phyloP scores from a whole-genome alignment of 2,797 vertebrate species.

The Peromyscus aztecus region DNA sequence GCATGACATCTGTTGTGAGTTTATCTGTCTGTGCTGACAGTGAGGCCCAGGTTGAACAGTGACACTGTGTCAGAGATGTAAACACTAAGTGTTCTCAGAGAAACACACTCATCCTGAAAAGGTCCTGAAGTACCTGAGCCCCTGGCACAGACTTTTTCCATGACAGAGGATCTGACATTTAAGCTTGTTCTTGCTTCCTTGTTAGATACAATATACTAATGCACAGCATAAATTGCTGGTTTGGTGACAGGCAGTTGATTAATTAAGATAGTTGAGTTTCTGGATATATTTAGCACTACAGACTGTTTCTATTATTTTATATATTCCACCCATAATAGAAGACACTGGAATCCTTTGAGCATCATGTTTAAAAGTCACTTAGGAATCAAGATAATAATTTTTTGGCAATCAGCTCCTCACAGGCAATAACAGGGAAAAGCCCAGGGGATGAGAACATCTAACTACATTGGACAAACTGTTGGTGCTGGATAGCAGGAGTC shows the following conservation, averaged over 20 bases:
- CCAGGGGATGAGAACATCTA: background rate
- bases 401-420: background rate
- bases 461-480: background rate
- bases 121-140: background rate
- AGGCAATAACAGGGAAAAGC: background rate
- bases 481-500: background rate
- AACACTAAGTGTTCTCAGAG: background rate
- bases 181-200: background rate
- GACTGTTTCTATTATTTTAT: background rate
- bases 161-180: background rate
- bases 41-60: background rate
- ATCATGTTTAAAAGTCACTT: background rate
- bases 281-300: background rate
- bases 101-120: background rate
- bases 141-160: background rate
- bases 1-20: background rate
- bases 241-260: background rate
- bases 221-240: background rate
- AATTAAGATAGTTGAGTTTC: background rate
- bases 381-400: background rate
- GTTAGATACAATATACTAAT: background rate
- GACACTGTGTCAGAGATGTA: background rate
- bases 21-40: background rate
- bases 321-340: background rate
- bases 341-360: background rate